These are phyloP conservation scores for Scolopax rusticola DNA, from an alignment of 2,797 vertebrate species.

Conservation along the genomic window DNA sequence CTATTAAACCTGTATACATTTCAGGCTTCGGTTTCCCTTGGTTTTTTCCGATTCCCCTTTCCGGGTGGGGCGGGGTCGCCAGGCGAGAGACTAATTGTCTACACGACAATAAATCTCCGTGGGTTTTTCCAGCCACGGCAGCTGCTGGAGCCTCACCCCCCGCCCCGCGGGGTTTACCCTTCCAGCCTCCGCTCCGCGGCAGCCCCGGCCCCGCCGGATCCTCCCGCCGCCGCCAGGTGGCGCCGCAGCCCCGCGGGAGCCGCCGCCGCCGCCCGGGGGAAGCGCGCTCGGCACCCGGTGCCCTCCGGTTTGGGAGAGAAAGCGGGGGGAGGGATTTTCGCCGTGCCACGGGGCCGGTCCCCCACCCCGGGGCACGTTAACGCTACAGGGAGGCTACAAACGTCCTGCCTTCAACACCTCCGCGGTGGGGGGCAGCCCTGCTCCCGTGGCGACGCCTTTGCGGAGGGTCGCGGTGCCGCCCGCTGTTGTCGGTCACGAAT, in stretches of 20 bases:
- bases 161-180: background rate
- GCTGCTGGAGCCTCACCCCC: background rate
- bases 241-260: background rate
- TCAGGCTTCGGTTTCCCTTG: background rate
- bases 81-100: background rate
- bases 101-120: background rate
- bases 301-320: rapidly evolving
- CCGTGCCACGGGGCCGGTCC: rapidly evolving
- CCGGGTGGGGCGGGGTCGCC: background rate
- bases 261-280: rapidly evolving
- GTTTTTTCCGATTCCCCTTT: background rate
- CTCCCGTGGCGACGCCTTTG: background rate
- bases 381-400: rapidly evolving
- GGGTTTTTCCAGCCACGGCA: background rate
- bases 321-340: rapidly evolving
- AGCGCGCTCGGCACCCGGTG: rapidly evolving
- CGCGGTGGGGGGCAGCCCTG: background rate
- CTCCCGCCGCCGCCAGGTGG: background rate
- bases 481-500: background rate
- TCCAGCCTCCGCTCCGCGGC: background rate
- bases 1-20: background rate
- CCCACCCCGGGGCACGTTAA: rapidly evolving
- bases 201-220: background rate
- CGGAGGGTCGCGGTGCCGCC: background rate
- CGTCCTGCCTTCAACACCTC: background rate